These are phyloP conservation scores for Laterallus jamaicensis DNA, from an alignment of 2,113 vertebrate species.

Conservation along the genomic window DNA sequence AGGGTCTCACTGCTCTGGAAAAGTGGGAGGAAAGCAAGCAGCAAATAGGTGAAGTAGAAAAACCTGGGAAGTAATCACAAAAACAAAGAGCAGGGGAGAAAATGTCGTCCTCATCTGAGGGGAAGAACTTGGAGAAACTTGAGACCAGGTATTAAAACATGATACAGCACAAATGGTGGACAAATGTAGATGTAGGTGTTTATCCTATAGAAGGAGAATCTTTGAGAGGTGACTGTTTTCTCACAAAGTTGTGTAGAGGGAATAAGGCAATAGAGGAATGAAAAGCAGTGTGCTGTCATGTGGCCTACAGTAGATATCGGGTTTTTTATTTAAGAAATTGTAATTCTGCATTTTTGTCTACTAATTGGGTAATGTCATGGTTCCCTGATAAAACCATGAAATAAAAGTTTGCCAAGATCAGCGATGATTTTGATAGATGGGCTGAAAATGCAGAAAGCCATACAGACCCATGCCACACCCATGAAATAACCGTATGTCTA, in stretches of 20 bases:
- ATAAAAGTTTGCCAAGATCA: background rate
- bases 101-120: background rate
- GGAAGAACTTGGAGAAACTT: background rate
- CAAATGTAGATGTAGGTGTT: background rate
- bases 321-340: background rate
- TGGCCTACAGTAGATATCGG: background rate
- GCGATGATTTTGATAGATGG: background rate
- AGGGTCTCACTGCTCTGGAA: background rate
- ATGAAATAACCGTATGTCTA: accelerated
- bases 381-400: background rate
- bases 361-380: background rate
- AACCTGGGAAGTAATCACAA: background rate
- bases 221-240: background rate
- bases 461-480: background rate
- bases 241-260: background rate
- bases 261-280: background rate
- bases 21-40: background rate
- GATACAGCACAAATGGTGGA: background rate
- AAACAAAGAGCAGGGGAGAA: background rate
- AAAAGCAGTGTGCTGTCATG: background rate
- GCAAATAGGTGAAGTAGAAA: background rate
- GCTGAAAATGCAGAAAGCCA: background rate
- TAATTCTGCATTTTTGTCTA: background rate
- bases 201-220: background rate
- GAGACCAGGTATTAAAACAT: background rate